Evolutionary conservation across 2,113 vertebrate genomes (phyloP), one percentile per base, ranked within the genome.

Genomic region (Aptenodytes patagonicus): DNA sequence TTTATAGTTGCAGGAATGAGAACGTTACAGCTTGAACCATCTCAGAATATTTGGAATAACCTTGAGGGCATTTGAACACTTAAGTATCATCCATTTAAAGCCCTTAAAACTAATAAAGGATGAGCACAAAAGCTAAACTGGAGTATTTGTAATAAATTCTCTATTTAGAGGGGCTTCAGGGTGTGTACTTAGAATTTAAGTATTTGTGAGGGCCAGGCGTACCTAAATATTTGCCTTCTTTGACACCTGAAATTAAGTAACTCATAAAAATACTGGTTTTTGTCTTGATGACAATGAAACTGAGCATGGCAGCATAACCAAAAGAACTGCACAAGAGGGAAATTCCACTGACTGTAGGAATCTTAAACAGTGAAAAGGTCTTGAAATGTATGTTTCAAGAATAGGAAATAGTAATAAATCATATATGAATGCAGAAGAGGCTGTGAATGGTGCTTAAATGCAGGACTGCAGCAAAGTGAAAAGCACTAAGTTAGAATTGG

Each of bases 341-440:
- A 97, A 96, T 81, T 71, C 89, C 12, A 64, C 40, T 58, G 61
- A 94, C 75, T 94, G 77, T 68, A 89, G 93, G 61, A 96, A 88
- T 36, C 84, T 95, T 96, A 94, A 96, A 91, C 25, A 90, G 70
- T 44, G 68, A 66, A 77, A 96, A 97, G 65, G 94, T 90, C 95
- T 97, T 97, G 97, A 97, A 96, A 93, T 26, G 7, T 79, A 61
- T 38, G 15, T 94, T 68, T 86, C 87, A 92, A 54, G 89, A 83
- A 29, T 47, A 90, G n/a, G 89, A 96, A 96, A 84, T 49, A 84
- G 75, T 70, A 94, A 97, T 97, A 98, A 98, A 98, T 98, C 95
- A 95, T 34, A 60, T 18, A 62, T 2, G 16, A 97, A 90, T 54
- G 18, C 47, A 6, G 85, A 87, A 78, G 65, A 90, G 66, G 47